phyloP scores from a whole-genome alignment of 2,888 invertebrate species.

The Thera britannica region DNA sequence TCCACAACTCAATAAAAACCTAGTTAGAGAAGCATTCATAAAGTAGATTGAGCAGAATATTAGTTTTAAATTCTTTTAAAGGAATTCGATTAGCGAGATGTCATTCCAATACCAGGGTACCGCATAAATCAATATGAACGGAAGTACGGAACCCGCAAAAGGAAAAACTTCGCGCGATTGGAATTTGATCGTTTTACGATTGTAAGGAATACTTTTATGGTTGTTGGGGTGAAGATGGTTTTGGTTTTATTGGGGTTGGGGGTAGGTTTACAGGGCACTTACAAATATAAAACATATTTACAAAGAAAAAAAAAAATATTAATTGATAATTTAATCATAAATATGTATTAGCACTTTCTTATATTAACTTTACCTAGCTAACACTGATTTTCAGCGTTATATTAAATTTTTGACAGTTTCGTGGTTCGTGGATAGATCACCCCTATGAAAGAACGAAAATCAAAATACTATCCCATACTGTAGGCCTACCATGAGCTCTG shows the following conservation, averaged over 20 bases:
- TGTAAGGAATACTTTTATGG: slow-evolving; percentile 19
- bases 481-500: too few species aligned
- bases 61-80: slow-evolving; percentile 35
- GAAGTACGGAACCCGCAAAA: slow-evolving; percentile 22
- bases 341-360: too few species aligned
- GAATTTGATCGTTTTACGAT: slow-evolving; percentile 21
- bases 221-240: slow-evolving; percentile 5
- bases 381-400: too few species aligned
- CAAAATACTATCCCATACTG: too few species aligned
- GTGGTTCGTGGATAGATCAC: too few species aligned
- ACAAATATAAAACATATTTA: not conserved
- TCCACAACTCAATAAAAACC: slow-evolving; percentile 17
- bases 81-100: slow-evolving; percentile 37
- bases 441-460: too few species aligned
- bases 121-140: slow-evolving; percentile 34
- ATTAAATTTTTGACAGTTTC: too few species aligned
- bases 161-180: slow-evolving; percentile 24
- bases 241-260: slow-evolving; percentile 13
- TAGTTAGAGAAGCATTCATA: slow-evolving; percentile 19
- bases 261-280: not conserved
- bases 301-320: not conserved
- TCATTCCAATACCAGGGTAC: slow-evolving; percentile 25
- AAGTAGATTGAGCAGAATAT: slow-evolving; percentile 20
- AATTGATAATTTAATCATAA: too few species aligned
- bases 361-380: too few species aligned